A percentile compares a stretch with the other conserved stretches of the same genome.
Conservation (phyloP, 2,888 invertebrate genomes). For the Notodonta ziczac region DNA sequence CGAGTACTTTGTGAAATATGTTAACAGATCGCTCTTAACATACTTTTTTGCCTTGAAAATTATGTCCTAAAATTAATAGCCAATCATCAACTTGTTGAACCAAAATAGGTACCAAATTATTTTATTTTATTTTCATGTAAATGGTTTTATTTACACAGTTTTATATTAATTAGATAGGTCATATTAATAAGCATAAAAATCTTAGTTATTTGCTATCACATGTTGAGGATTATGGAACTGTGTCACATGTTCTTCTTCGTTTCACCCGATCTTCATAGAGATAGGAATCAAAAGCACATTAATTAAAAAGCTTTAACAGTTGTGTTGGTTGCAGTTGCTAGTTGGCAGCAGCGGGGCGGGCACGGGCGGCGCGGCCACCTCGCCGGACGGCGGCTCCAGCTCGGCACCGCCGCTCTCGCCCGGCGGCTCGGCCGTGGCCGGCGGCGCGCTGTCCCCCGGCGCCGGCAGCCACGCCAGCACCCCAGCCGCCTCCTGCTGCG, state of each 20-base stretch:
- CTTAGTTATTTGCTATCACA: too few relatives aligned
- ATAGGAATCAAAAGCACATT: background rate
- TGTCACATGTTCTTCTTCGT: too few relatives aligned
- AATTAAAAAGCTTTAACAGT: background rate
- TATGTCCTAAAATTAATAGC: too few relatives aligned
- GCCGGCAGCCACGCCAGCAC: slow-evolving; percentile 82
- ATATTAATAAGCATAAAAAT: too few relatives aligned
- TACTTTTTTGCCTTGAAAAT: too few relatives aligned
- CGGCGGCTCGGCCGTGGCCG: slow-evolving; percentile 87
- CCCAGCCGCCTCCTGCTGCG: slow-evolving; percentile 90
- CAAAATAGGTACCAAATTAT: background rate
- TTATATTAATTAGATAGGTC: too few relatives aligned
- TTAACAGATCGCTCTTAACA: background rate
- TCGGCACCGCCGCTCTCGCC: slow-evolving; percentile 90
- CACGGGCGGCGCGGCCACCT: slow-evolving; percentile 89
- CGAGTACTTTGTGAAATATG: background rate
- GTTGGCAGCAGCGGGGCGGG: slow-evolving; percentile 91
- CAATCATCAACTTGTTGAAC: background rate
- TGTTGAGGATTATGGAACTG: too few relatives aligned
- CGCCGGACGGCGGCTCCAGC: slow-evolving; percentile 88
- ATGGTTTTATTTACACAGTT: too few relatives aligned
- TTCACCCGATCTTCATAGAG: background rate
- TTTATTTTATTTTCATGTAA: too few relatives aligned
- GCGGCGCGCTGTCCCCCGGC: slow-evolving; percentile 85
- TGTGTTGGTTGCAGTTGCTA: slow-evolving; percentile 84